Evolutionary conservation across 2,888 invertebrate species (phyloP).

Genomic region (Dexiosoma caninum): DNA sequence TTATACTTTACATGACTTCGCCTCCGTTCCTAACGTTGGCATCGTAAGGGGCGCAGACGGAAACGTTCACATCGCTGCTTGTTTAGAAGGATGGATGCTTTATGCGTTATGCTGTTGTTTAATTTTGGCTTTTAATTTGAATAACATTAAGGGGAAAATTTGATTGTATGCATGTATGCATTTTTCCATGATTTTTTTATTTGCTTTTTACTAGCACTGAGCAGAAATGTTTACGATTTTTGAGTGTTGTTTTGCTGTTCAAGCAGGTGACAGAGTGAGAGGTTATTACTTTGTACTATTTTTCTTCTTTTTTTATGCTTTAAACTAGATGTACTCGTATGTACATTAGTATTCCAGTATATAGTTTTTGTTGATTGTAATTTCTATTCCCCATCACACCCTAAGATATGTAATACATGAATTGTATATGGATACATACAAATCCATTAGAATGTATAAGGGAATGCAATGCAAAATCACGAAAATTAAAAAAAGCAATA

Average conservation of each 20-base stretch:
- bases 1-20: conserved; percentile 30
- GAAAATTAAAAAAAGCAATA: background rate
- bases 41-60: background rate
- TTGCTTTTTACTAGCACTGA: conserved; percentile 22
- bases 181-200: conserved; percentile 1
- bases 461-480: background rate
- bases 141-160: conserved; percentile 48
- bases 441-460: too few species aligned
- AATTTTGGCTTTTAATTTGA: conserved; percentile 51
- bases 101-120: conserved; percentile 42
- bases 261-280: conserved; percentile 47
- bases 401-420: background rate
- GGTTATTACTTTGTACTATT: conserved; percentile 37
- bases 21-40: background rate
- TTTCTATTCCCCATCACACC: conserved; percentile 24
- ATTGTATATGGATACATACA: background rate
- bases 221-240: conserved; percentile 26
- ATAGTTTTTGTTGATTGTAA: background rate
- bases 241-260: conserved; percentile 38
- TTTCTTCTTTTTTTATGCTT: conserved; percentile 8
- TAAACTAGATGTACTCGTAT: background rate
- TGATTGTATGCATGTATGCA: background rate
- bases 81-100: conserved; percentile 23
- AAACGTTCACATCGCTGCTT: background rate
- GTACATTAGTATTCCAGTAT: background rate